Evolutionary conservation across 1,140 invertebrate species (phyloP).

Genomic region (Eriosoma lanigerum): DNA sequence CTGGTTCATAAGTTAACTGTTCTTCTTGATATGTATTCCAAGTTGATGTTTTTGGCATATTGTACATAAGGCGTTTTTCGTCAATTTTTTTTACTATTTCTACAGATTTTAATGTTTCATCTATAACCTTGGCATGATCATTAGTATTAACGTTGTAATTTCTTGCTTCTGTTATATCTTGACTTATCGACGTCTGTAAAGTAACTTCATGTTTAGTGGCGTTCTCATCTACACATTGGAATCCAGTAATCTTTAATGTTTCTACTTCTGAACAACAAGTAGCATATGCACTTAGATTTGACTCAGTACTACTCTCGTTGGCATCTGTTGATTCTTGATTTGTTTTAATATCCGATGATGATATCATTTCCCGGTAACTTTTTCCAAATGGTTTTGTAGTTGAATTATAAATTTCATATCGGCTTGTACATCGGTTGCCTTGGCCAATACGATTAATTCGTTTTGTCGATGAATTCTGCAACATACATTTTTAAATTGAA

Average conservation of each 20-base stretch:
- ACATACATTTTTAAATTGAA: background rate
- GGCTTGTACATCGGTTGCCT: constrained; percentile 45
- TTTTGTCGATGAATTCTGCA: constrained; percentile 24
- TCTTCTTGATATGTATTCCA: constrained; percentile 54
- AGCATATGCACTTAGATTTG: constrained; percentile 44
- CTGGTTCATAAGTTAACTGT: constrained; percentile 56
- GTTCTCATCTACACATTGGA: constrained; percentile 50
- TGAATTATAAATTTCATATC: constrained; percentile 53
- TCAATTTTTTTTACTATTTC: constrained; percentile 15
- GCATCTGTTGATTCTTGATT: constrained; percentile 2
- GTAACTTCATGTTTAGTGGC: constrained; percentile 37
- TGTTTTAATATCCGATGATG: constrained; percentile 3
- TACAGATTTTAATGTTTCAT: background rate
- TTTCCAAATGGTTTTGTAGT: constrained; percentile 53
- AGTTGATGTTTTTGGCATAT: constrained; percentile 43
- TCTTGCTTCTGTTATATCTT: constrained; percentile 45
- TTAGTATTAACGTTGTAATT: constrained; percentile 40
- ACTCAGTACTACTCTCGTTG: constrained; percentile 38
- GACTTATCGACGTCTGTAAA: constrained; percentile 13
- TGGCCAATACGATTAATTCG: constrained; percentile 24
- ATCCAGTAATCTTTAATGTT: constrained; percentile 48
- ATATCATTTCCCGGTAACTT: constrained; percentile 51
- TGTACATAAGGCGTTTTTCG: constrained; percentile 47
- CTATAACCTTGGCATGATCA: background rate
- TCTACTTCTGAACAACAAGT: constrained; percentile 51